Conservation (phyloP, 2,797 vertebrate genomes). For the Telmatherina bonti region DNA sequence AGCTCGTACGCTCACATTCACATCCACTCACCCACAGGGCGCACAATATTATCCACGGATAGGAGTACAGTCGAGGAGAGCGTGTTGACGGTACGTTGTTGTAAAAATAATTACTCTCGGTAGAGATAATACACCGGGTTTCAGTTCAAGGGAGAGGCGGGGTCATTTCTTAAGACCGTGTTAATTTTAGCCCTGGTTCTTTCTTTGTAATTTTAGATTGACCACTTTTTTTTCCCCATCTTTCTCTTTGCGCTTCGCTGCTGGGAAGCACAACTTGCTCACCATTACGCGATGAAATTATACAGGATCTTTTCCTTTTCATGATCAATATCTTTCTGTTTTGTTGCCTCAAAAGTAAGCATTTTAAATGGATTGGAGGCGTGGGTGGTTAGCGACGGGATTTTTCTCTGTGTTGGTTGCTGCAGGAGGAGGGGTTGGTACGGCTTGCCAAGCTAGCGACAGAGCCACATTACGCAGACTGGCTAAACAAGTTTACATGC, state of each 20-base stretch:
- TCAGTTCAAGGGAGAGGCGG: conserved; percentile 34
- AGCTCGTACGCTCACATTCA: conserved; percentile 52
- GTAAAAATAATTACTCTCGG: conserved; percentile 27
- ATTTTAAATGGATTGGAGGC: conserved; percentile 70
- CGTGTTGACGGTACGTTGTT: conserved; percentile 65
- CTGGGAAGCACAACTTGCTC: conserved; percentile 21
- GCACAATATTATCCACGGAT: conserved; percentile 74
- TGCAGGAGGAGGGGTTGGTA: conserved; percentile 68
- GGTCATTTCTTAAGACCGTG: conserved; percentile 44
- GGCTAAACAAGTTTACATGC: conserved; percentile 65
- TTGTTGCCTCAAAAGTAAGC: conserved; percentile 21
- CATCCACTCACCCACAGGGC: conserved; percentile 54
- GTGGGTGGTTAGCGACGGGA: conserved; percentile 71
- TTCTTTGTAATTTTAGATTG: conserved; percentile 73
- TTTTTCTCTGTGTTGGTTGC: conserved; percentile 56
- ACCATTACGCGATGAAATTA: background rate
- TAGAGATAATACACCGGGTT: conserved; percentile 21
- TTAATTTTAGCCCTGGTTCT: conserved; percentile 66
- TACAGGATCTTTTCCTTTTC: conserved; percentile 18
- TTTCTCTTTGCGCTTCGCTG: conserved; percentile 36
- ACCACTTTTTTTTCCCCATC: conserved; percentile 69
- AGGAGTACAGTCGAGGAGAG: conserved; percentile 59
- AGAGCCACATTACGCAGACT: conserved; percentile 67
- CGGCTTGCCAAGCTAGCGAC: conserved; percentile 69
- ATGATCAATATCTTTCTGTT: background rate